These are phyloP conservation scores for Dryococelus australis DNA, from an alignment of 2,888 invertebrate species.

Conservation along the genomic window DNA sequence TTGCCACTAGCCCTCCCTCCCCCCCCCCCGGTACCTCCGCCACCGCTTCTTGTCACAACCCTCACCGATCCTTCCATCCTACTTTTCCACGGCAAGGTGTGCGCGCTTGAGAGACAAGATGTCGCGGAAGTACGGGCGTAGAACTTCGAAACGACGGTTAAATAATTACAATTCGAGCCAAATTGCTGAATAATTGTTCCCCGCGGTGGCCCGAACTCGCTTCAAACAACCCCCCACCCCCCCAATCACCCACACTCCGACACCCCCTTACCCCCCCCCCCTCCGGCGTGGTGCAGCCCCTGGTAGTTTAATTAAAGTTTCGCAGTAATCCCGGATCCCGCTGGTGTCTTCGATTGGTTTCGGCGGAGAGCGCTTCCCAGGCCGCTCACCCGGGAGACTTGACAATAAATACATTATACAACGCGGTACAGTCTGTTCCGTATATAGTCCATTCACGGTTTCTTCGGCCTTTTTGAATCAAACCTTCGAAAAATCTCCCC, in stretches of 20 bases:
- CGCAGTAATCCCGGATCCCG: neutral
- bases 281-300: neutral
- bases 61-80: neutral
- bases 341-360: constrained; percentile 13
- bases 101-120: neutral
- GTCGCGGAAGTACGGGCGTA: neutral
- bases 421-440: neutral
- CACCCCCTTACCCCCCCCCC: too few relatives aligned
- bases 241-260: too few relatives aligned
- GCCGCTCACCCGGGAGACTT: neutral
- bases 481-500: too few relatives aligned
- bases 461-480: too few relatives aligned
- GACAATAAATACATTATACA: neutral
- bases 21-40: too few relatives aligned
- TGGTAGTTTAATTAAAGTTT: constrained; percentile 26
- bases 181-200: constrained; percentile 30
- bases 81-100: neutral
- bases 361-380: neutral
- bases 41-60: neutral
- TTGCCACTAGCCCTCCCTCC: too few relatives aligned
- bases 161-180: constrained; percentile 27
- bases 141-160: constrained; percentile 18
- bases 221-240: too few relatives aligned
- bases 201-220: neutral
- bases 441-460: too few relatives aligned